These are phyloP conservation scores for Symphodus melops DNA, from an alignment of 2,113 vertebrate genomes.

Conservation along the genomic window DNA sequence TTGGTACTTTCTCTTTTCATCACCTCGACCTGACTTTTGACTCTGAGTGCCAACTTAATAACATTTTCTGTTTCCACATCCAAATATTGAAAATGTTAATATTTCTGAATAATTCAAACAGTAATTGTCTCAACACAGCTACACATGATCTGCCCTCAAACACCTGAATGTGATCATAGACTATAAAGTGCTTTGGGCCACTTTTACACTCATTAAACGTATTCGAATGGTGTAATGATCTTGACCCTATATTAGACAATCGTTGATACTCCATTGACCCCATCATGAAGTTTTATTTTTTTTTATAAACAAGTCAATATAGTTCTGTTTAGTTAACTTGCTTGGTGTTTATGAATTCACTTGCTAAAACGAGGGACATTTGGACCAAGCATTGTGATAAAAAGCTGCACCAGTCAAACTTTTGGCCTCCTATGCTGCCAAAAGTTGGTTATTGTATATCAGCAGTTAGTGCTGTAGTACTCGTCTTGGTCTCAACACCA, in stretches of 20 bases:
- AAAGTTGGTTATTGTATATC: too few species aligned
- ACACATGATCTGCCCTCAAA: not conserved
- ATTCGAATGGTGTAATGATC: not conserved
- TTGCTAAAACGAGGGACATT: not conserved
- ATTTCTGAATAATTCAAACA: not conserved
- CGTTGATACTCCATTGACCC: not conserved
- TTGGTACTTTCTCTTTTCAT: not conserved
- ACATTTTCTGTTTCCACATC: conserved; percentile 15
- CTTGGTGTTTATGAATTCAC: not conserved
- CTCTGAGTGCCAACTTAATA: not conserved
- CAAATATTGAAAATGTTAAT: conserved; percentile 8
- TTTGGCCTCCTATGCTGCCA: too few species aligned
- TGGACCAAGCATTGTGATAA: not conserved
- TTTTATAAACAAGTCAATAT: not conserved
- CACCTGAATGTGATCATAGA: not conserved
- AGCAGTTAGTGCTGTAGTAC: too few species aligned
- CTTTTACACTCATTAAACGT: not conserved
- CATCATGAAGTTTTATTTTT: not conserved
- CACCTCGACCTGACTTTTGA: conserved; percentile 4
- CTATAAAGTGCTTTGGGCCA: not conserved
- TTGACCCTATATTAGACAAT: not conserved
- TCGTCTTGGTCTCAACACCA: too few species aligned
- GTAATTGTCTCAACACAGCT: not conserved
- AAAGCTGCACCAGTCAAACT: too few species aligned
- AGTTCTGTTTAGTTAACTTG: not conserved